phyloP scores from a whole-genome alignment of 2,888 invertebrate species.

The Eupeodes latifasciatus region DNA sequence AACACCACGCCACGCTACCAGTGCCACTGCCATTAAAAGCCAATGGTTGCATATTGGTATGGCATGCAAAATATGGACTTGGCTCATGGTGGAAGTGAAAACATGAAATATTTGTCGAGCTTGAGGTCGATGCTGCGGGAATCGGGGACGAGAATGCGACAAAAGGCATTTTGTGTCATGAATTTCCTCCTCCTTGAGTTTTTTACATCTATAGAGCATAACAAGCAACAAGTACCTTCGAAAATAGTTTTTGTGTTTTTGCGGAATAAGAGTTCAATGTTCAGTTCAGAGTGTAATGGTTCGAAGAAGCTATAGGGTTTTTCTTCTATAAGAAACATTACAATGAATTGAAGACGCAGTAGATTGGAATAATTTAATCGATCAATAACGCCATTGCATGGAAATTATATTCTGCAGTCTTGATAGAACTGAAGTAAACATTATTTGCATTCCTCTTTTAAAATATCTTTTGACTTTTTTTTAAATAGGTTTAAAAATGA shows the following conservation, averaged over 20 bases:
- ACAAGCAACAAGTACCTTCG: slow-evolving; percentile 45
- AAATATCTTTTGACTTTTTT: too few relatives aligned
- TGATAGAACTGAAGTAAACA: too few relatives aligned
- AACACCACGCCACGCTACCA: too few relatives aligned
- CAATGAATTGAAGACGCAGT: background rate
- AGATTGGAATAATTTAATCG: slow-evolving; percentile 11
- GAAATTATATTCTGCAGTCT: too few relatives aligned
- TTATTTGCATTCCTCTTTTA: too few relatives aligned
- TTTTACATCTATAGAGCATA: slow-evolving; percentile 31
- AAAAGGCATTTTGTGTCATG: slow-evolving; percentile 16
- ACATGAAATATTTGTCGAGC: slow-evolving; percentile 41
- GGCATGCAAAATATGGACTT: slow-evolving; percentile 8
- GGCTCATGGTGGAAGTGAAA: slow-evolving; percentile 31
- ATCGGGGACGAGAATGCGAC: slow-evolving; percentile 23
- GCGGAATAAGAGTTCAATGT: background rate
- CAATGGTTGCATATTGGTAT: slow-evolving; percentile 9
- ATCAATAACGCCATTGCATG: background rate
- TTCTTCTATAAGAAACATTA: background rate
- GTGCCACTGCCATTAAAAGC: background rate
- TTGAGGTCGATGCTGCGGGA: slow-evolving; percentile 1
- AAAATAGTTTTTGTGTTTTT: background rate
- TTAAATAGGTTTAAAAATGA: too few relatives aligned
- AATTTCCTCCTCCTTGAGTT: background rate
- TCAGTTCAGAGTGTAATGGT: slow-evolving; percentile 5
- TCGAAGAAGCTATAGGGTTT: background rate